Base-by-base conservation (phyloP, 2,888 invertebrate species). In the Zhuqinia jingwanae region DNA sequence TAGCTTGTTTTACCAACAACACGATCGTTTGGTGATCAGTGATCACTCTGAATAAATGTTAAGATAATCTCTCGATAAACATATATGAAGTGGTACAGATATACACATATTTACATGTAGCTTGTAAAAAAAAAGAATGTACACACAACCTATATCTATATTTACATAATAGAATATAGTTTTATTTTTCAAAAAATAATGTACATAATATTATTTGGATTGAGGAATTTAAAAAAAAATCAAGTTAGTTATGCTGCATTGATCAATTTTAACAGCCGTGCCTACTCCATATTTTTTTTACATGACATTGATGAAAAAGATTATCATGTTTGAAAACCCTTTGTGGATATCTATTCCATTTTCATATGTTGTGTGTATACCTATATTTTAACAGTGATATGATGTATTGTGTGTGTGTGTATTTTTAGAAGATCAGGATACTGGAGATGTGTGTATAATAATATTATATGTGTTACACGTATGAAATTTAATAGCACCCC, bases 221-320 rank as follows among this genome's bases (percentile, higher is more conserved):
- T 13, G 10, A 65, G n/a, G 42, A 70, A 22, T 70, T 70, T 6
- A 36, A 73, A 80, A 36, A 73, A 80, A 73, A 76, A 75, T 77
- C 68, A 77, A 53, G 45, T 84, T 84, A 82, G 17, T 76, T 65
- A 22, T 58, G 53, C 84, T 70, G 56, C 77, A 68, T 30, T 78
- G 84, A 78, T n/a, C 27, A 50, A 76, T 78, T 50, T 6, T 3
- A 36, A 8, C 36, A 36, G 36, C 36, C 36, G 36, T 6, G 36
- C 36, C n/a, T n/a, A n/a, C n/a, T n/a, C n/a, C n/a, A n/a, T n/a
- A n/a, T n/a, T 42, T 70, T 70, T 42, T 70, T 42, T 17, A 70
- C 17, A 70, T 20, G 68, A 70, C 68, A 70, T 70, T 70, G 68
- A 70, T 70, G 10, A 45, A 36, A 36, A 36, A 36, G 36, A 36